phyloP scores from a whole-genome alignment of 2,113 vertebrate genomes.

The Cyrtonyx montezumae region DNA sequence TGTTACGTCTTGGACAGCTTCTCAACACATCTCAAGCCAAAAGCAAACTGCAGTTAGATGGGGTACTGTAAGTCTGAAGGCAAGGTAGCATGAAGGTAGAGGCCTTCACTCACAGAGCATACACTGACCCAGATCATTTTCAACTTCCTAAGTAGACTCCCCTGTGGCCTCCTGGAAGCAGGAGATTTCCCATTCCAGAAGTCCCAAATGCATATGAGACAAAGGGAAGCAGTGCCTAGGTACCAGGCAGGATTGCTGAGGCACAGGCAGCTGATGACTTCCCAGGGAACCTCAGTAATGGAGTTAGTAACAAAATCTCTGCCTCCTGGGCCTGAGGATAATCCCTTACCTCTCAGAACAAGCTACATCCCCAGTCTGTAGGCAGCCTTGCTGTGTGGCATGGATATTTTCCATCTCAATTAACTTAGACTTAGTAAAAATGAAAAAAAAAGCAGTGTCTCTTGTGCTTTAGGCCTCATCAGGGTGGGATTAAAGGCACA shows the following conservation, averaged over 20 bases:
- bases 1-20: neutral
- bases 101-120: neutral
- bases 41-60: neutral
- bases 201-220: neutral
- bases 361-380: neutral
- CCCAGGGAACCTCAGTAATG: neutral
- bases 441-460: neutral
- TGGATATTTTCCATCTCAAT: neutral
- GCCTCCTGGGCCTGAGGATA: neutral
- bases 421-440: neutral
- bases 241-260: neutral
- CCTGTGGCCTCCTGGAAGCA: neutral
- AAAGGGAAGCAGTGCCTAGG: accelerated
- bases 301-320: neutral
- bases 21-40: neutral
- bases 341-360: neutral
- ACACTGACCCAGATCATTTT: neutral
- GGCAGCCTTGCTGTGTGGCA: neutral
- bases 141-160: neutral
- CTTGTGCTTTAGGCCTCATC: neutral
- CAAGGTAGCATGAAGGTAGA: neutral
- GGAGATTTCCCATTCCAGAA: neutral
- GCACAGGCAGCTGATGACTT: neutral
- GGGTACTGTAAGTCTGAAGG: neutral
- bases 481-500: neutral